Conservation (phyloP, 2,888 invertebrate species). For the Xanthostigma xanthostigma region DNA sequence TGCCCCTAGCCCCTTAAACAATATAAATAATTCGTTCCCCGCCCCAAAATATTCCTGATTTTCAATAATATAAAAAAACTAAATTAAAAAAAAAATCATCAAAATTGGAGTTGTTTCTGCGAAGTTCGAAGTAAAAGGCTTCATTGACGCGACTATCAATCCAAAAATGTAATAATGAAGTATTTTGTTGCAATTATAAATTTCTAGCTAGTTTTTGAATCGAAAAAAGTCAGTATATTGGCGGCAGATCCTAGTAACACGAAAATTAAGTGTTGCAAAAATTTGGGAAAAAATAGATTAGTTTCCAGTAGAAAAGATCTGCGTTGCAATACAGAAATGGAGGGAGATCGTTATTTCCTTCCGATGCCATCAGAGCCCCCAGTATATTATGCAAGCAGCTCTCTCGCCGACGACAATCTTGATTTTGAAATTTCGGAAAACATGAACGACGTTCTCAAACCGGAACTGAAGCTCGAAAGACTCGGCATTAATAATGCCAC, state of each 20-base stretch:
- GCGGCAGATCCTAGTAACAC: slow-evolving; percentile 50
- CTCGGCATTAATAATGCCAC: slow-evolving; percentile 41
- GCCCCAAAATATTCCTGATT: too few species aligned
- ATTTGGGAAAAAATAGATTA: slow-evolving; percentile 26
- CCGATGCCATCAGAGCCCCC: too few species aligned
- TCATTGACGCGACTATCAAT: too few species aligned
- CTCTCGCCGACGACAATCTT: neutral
- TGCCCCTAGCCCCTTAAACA: too few species aligned
- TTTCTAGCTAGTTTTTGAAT: slow-evolving; percentile 49
- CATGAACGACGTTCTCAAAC: slow-evolving; percentile 26
- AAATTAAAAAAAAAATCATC: too few species aligned
- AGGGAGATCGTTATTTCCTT: too few species aligned
- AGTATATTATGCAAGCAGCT: slow-evolving; percentile 23
- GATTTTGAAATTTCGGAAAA: slow-evolving; percentile 14
- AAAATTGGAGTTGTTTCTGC: too few species aligned
- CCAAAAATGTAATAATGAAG: neutral
- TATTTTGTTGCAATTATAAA: neutral
- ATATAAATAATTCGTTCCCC: too few species aligned
- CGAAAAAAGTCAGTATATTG: slow-evolving; percentile 50
- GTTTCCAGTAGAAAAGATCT: too few species aligned
- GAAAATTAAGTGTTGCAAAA: slow-evolving; percentile 39
- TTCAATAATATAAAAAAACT: too few species aligned
- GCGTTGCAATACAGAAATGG: too few species aligned
- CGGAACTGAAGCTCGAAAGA: slow-evolving; percentile 35
- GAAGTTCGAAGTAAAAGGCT: too few species aligned